Evolutionary conservation across 2,797 vertebrate species (phyloP).

Genomic region (Diglossa cyanea): DNA sequence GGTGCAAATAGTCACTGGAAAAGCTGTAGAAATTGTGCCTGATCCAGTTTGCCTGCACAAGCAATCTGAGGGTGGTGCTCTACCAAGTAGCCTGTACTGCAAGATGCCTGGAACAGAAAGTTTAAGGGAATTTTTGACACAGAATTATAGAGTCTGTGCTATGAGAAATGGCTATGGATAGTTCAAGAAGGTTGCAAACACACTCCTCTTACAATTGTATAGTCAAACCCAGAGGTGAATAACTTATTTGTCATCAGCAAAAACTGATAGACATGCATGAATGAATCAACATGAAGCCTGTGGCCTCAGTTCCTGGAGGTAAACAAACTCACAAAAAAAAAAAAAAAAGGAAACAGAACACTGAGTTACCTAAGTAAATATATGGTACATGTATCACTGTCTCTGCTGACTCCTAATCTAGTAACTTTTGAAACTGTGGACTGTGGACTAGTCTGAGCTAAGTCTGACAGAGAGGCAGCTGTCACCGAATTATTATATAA

Average conservation of each 20-base stretch:
- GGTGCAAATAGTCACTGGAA: background rate
- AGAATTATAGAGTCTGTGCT: background rate
- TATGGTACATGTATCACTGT: accelerated
- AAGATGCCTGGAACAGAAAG: background rate
- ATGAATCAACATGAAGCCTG: background rate
- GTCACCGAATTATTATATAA: background rate
- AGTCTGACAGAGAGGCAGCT: background rate
- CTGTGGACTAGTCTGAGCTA: background rate
- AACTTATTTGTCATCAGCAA: background rate
- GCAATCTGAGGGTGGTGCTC: background rate
- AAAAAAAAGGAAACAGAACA: background rate
- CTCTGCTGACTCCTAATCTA: background rate
- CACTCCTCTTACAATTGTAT: background rate
- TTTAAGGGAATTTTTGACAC: background rate
- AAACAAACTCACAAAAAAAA: background rate
- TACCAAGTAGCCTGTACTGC: background rate
- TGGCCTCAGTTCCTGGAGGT: background rate
- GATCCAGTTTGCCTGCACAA: background rate
- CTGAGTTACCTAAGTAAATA: background rate
- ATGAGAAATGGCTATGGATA: background rate
- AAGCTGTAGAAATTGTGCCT: background rate
- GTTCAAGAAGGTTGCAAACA: background rate
- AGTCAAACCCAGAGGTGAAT: background rate
- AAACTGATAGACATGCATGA: background rate
- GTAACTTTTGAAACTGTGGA: background rate